Conservation (phyloP, 2,888 invertebrate species). For the Lucinisca nassula region DNA sequence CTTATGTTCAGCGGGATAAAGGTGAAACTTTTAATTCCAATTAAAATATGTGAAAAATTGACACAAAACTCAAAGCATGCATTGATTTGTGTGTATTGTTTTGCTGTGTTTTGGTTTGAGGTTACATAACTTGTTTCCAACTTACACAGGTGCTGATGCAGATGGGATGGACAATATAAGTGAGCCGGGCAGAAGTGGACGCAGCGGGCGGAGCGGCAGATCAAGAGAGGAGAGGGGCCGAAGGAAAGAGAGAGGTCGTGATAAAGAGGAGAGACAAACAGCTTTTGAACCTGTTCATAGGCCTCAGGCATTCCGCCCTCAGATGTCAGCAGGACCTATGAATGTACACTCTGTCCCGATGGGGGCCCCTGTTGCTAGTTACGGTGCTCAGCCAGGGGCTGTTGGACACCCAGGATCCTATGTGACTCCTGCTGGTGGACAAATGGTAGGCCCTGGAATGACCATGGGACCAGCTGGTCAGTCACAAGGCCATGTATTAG, state of each 20-base stretch:
- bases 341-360: constrained; percentile 58
- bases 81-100: neutral
- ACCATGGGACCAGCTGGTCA: constrained; percentile 1
- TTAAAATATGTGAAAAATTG: no score
- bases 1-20: no score
- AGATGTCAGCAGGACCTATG: constrained; percentile 60
- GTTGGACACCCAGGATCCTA: neutral
- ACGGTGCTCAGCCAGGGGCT: neutral
- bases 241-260: constrained; percentile 35
- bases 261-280: constrained; percentile 57
- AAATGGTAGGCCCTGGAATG: constrained; percentile 37
- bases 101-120: constrained; percentile 15
- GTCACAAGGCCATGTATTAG: neutral
- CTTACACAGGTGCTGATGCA: constrained; percentile 54
- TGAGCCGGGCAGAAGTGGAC: constrained; percentile 41
- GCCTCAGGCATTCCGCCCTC: constrained; percentile 73
- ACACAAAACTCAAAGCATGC: constrained; percentile 1
- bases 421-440: constrained; percentile 18
- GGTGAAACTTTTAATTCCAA: no score
- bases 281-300: constrained; percentile 81
- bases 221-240: constrained; percentile 32
- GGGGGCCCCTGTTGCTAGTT: neutral
- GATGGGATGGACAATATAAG: constrained; percentile 61
- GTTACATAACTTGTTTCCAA: constrained; percentile 41
- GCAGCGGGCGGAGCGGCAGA: constrained; percentile 62